Evolutionary conservation across 2,113 vertebrate species (phyloP).

Genomic region (Chaetodon auriga): DNA sequence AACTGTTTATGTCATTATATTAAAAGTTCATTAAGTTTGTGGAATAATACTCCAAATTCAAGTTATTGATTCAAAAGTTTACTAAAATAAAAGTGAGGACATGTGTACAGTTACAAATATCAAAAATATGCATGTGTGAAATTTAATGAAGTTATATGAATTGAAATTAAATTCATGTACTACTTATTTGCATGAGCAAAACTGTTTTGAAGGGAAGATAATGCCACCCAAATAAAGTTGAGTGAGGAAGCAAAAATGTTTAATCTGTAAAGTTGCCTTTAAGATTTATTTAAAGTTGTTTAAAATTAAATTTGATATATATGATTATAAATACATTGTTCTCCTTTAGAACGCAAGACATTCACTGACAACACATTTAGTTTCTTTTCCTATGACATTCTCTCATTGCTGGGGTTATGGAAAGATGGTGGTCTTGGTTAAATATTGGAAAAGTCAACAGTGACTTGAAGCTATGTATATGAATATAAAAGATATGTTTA

Average conservation of each 20-base stretch:
- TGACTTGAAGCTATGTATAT: background rate
- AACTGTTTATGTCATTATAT: background rate
- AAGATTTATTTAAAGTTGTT: background rate
- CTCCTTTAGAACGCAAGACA: background rate
- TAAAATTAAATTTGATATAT: background rate
- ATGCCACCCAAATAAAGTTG: background rate
- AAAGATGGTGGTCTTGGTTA: background rate
- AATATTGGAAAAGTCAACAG: background rate
- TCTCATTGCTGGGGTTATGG: background rate
- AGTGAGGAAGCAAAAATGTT: background rate
- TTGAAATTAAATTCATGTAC: background rate
- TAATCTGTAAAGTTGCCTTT: background rate
- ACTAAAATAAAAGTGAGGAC: background rate
- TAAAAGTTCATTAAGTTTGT: background rate
- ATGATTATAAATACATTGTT: background rate
- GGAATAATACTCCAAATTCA: background rate
- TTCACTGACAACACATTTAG: background rate
- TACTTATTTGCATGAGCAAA: background rate
- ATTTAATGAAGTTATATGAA: too few species aligned
- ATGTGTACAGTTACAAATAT: background rate
- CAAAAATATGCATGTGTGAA: background rate
- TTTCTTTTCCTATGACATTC: background rate
- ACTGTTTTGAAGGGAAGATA: background rate
- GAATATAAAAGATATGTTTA: background rate
- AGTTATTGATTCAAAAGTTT: background rate